Evolutionary conservation across 1,140 invertebrate genomes (phyloP).

Genomic region (Cherax quadricarinatus): DNA sequence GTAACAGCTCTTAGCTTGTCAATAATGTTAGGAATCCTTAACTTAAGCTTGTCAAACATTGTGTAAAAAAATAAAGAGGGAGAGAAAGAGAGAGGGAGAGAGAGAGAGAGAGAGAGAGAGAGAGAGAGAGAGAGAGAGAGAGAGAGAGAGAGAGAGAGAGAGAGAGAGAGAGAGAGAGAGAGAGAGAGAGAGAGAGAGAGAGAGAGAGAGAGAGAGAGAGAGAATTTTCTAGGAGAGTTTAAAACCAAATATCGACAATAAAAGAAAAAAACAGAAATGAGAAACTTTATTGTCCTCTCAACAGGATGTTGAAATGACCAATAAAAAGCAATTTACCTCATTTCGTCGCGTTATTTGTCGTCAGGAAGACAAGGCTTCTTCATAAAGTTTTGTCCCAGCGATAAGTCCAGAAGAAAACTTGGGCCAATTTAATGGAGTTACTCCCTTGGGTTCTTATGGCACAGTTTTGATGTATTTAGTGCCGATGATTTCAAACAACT

Average conservation of each 20-base stretch:
- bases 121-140: too few relatives aligned
- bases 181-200: slow-evolving; percentile 3
- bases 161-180: slow-evolving; percentile 3
- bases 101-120: not conserved
- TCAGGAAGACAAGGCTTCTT: not conserved
- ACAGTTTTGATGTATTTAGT: not conserved
- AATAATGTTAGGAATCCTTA: too few relatives aligned
- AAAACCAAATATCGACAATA: not conserved
- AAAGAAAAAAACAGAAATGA: not conserved
- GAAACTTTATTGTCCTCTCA: not conserved
- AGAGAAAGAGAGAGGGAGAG: not conserved
- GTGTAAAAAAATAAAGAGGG: not conserved
- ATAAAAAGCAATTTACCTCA: not conserved
- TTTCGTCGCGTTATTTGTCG: not conserved
- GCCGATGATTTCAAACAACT: too few relatives aligned
- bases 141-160: not conserved
- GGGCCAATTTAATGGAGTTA: not conserved
- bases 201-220: slow-evolving; percentile 1
- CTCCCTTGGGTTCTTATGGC: not conserved
- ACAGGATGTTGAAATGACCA: not conserved
- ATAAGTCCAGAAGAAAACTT: not conserved
- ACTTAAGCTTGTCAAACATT: too few relatives aligned
- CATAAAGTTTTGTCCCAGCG: not conserved
- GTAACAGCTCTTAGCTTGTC: too few relatives aligned
- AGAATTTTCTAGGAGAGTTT: not conserved